Conservation (phyloP, 2,797 vertebrate genomes). For the Phyllotis vaccarum region DNA sequence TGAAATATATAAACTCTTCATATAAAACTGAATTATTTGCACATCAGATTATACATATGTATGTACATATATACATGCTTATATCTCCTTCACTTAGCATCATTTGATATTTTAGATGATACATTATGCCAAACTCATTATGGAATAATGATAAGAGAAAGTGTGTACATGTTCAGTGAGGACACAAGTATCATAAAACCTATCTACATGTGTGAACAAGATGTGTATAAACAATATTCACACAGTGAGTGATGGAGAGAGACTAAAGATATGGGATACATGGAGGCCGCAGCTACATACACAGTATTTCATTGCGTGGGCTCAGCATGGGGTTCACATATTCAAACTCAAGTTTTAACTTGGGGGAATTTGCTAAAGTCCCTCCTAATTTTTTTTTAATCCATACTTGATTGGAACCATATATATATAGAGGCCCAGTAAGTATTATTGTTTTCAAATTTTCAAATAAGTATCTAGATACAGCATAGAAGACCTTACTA, state of each 20-base stretch:
- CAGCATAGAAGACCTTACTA: not conserved
- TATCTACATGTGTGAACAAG: not conserved
- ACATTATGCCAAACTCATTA: not conserved
- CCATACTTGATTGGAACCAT: not conserved
- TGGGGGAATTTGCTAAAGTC: not conserved
- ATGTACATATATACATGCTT: not conserved
- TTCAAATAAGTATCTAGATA: not conserved
- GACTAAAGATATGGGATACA: not conserved
- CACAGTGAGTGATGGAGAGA: not conserved
- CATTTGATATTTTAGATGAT: not conserved
- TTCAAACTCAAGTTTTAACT: not conserved
- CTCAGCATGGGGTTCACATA: not conserved
- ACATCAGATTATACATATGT: too few relatives aligned
- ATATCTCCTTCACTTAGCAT: not conserved
- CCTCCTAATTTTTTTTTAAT: not conserved
- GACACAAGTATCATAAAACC: not conserved
- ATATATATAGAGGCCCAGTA: not conserved
- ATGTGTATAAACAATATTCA: not conserved
- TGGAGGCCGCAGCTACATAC: too few relatives aligned
- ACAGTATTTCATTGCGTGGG: too few relatives aligned
- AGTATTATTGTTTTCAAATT: not conserved
- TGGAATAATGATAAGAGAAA: not conserved
- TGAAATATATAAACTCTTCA: not conserved
- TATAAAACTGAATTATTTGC: not conserved
- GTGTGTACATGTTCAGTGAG: not conserved